These are phyloP conservation scores for Paragorgia papillata DNA, from an alignment of 92 coral and sea anemone species.

Conservation along the genomic window DNA sequence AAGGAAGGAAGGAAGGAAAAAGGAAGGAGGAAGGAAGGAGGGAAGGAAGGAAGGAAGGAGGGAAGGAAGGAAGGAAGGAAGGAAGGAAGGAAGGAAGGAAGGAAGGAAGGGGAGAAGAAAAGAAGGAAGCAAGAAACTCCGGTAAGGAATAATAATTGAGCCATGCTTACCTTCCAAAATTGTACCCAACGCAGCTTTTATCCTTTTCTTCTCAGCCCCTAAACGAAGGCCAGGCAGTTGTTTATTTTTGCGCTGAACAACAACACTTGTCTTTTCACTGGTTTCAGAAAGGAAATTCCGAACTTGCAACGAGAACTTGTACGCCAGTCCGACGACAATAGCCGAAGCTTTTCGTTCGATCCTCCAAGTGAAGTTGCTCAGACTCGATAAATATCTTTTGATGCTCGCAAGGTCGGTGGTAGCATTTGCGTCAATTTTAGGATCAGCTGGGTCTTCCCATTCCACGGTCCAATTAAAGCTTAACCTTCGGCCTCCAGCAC, in stretches of 20 bases:
- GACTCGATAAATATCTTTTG: conserved; percentile 3
- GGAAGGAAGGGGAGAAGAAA: too few species aligned
- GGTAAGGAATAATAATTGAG: too few species aligned
- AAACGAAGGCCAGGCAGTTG: conserved; percentile 51
- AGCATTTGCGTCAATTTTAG: conserved; percentile 30
- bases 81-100: too few species aligned
- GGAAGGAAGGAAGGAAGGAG: too few species aligned
- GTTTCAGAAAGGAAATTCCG: conserved; percentile 61
- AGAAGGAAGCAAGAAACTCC: too few species aligned
- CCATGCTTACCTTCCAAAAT: conserved; percentile 58
- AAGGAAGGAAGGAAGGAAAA: too few species aligned
- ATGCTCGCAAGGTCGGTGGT: conserved; percentile 47
- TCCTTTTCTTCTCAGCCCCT: conserved; percentile 42
- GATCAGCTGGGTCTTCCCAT: conserved; percentile 53
- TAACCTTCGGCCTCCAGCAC: conserved; percentile 71
- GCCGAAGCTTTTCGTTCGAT: neutral
- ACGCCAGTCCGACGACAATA: conserved; percentile 47
- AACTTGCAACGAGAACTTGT: conserved; percentile 62
- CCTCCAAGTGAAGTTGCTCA: conserved; percentile 9
- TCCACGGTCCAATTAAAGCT: conserved; percentile 54
- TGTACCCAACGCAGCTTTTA: conserved; percentile 51
- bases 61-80: too few species aligned
- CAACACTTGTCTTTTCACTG: conserved; percentile 45
- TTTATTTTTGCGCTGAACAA: conserved; percentile 63
- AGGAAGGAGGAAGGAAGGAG: too few species aligned